Evolutionary conservation across 2,888 invertebrate species (phyloP).

Genomic region (Tetragonisca angustula): DNA sequence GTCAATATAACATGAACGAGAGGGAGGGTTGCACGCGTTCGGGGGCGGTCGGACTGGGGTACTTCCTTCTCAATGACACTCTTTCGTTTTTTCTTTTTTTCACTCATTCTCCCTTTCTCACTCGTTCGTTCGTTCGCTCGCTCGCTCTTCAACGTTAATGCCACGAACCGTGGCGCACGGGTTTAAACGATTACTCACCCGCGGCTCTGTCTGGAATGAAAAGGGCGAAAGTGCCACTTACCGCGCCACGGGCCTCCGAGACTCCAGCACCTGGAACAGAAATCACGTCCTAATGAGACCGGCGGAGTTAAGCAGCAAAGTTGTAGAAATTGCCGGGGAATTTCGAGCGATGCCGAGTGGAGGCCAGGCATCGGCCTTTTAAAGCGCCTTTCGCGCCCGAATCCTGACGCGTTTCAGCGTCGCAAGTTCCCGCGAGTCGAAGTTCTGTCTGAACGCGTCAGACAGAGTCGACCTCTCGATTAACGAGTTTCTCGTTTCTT

Average conservation of each 20-base stretch:
- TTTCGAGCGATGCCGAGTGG: slow-evolving; percentile 43
- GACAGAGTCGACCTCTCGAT: neutral
- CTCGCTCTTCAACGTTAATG: slow-evolving; percentile 40
- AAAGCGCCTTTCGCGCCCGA: slow-evolving; percentile 28
- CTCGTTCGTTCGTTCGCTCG: slow-evolving; percentile 24
- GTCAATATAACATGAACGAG: slow-evolving; percentile 71
- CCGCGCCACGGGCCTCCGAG: slow-evolving; percentile 60
- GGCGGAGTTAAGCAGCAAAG: slow-evolving; percentile 57
- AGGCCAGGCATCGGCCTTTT: slow-evolving; percentile 33
- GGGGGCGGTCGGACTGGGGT: slow-evolving; percentile 36
- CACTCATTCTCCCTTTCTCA: slow-evolving; percentile 12
- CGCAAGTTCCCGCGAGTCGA: slow-evolving; percentile 23
- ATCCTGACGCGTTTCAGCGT: neutral
- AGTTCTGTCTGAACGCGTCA: slow-evolving; percentile 1
- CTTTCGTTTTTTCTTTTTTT: slow-evolving; percentile 45
- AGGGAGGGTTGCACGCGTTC: slow-evolving; percentile 48
- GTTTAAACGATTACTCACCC: slow-evolving; percentile 72
- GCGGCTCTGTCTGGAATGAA: slow-evolving; percentile 62
- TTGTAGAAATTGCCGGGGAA: slow-evolving; percentile 57
- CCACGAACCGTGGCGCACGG: slow-evolving; percentile 48
- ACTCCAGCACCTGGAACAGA: slow-evolving; percentile 72
- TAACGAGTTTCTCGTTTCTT: neutral
- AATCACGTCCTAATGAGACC: slow-evolving; percentile 69
- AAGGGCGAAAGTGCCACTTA: slow-evolving; percentile 70
- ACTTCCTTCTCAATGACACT: slow-evolving; percentile 58